phyloP scores from a whole-genome alignment of 2,797 vertebrate genomes.

The Lycodopsis pacificus region DNA sequence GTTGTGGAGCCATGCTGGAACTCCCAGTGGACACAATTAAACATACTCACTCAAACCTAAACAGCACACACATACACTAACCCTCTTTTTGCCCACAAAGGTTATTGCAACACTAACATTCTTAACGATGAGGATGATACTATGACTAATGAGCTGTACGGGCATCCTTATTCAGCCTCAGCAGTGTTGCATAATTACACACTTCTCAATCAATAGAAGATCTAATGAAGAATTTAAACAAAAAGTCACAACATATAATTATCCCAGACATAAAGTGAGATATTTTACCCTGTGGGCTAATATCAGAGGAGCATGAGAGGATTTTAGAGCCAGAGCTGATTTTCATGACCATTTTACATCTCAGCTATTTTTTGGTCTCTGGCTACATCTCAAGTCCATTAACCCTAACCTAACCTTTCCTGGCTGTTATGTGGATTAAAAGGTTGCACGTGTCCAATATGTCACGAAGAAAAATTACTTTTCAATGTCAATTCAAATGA shows the following conservation, averaged over 20 bases:
- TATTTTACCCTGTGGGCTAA: neutral
- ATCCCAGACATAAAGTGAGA: neutral
- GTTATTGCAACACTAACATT: slow-evolving; percentile 48
- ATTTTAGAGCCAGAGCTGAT: neutral
- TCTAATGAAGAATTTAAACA: no score
- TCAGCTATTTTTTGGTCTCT: slow-evolving; percentile 12
- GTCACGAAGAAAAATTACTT: slow-evolving; percentile 47
- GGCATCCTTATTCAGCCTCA: neutral
- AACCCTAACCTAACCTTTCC: slow-evolving; percentile 58
- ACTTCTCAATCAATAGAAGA: neutral
- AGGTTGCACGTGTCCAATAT: slow-evolving; percentile 42
- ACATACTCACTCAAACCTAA: slow-evolving; percentile 38
- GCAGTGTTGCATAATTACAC: neutral
- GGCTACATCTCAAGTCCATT: slow-evolving; percentile 56
- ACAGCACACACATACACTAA: slow-evolving; percentile 6
- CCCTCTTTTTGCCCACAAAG: slow-evolving; percentile 23
- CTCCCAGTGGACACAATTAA: slow-evolving; percentile 72
- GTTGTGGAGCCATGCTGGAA: slow-evolving; percentile 35
- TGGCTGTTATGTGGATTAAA: slow-evolving; percentile 49
- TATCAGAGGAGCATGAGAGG: neutral
- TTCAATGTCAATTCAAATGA: slow-evolving; percentile 21
- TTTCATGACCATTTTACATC: slow-evolving; percentile 1
- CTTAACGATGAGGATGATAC: slow-evolving; percentile 47
- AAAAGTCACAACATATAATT: neutral
- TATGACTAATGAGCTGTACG: slow-evolving; percentile 40